Evolutionary conservation across 2,113 vertebrate genomes (phyloP), one percentile per base, ranked within the genome.

Genomic region (Colistium nudipinnis): DNA sequence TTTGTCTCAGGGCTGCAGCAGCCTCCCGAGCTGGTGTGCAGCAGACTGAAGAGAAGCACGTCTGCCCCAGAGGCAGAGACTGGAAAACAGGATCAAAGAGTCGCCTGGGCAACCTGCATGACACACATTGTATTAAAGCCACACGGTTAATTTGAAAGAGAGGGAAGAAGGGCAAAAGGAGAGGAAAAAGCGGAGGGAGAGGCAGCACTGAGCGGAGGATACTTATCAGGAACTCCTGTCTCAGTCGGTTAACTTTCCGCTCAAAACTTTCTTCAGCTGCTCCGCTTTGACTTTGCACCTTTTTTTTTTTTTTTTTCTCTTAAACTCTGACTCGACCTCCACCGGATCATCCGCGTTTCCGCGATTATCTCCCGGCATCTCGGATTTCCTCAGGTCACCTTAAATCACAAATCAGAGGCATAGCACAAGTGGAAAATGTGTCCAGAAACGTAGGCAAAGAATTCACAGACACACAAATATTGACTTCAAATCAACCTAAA

Each of bases 41-140:
- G 90, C 87, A 89, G 91, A 92, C 90, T 90, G 87, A 84, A 80
- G 88, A 86, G 86, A 88, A 86, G 81, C 82, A 80, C 66, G 84
- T 89, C 86, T 88, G 87, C 79, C 85, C 71, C 78, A 83, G 71
- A 88, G 81, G 82, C 83, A 91, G 76, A 87, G 80, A 88, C 67
- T 89, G 87, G 88, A 88, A 92, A 90, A 91, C 87, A 87, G 89
- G 90, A 93, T 93, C 91, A 93, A 93, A 93, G 92, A 88, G 90
- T 93, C 88, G 82, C 88, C 86, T 74, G 79, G 88, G 91, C 88
- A 93, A 93, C 92, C 91, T 93, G 89, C 78, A 81, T 85, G 89
- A 91, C 90, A 92, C 89, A 92, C 88, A 91, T 88, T 91, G 90
- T 90, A 90, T 87, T 90, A 87, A 90, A 92, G 90, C 88, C 89